Percentiles rank a stretch among this genome's conserved stretches.
phyloP scores from a whole-genome alignment of 2,113 vertebrate species.

The Apistogramma diplotaenia region DNA sequence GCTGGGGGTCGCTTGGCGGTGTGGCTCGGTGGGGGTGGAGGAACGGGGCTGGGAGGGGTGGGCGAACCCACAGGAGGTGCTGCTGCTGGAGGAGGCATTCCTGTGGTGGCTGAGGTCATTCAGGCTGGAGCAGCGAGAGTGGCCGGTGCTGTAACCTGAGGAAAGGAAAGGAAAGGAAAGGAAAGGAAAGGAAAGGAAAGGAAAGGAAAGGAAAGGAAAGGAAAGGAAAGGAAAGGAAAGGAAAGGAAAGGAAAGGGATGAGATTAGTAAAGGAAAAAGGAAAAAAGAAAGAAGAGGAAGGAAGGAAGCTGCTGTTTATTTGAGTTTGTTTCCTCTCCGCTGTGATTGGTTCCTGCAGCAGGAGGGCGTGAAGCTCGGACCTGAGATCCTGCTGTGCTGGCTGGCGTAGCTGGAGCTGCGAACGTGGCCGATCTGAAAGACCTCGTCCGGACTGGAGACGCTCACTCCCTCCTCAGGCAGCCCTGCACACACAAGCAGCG shows the following conservation, averaged over 20 bases:
- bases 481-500: conserved; percentile 25
- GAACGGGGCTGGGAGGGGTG: conserved; percentile 9
- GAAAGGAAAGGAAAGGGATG: background rate
- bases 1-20: conserved; percentile 19
- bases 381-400: conserved; percentile 67
- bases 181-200: background rate
- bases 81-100: conserved; percentile 56
- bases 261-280: too few relatives aligned
- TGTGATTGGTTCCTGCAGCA: background rate
- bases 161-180: background rate
- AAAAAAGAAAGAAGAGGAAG: background rate
- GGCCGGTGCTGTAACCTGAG: conserved; percentile 57
- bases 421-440: conserved; percentile 44
- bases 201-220: too few relatives aligned
- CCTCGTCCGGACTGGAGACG: conserved; percentile 32
- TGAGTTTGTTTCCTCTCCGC: background rate
- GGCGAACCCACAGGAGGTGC: conserved; percentile 12
- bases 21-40: conserved; percentile 22
- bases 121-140: conserved; percentile 64
- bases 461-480: conserved; percentile 34
- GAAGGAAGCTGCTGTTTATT: background rate
- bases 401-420: conserved; percentile 64
- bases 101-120: conserved; percentile 57
- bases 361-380: conserved; percentile 12
- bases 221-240: background rate